Conservation (phyloP, 2,113 vertebrate genomes). For the Origma solitaria region DNA sequence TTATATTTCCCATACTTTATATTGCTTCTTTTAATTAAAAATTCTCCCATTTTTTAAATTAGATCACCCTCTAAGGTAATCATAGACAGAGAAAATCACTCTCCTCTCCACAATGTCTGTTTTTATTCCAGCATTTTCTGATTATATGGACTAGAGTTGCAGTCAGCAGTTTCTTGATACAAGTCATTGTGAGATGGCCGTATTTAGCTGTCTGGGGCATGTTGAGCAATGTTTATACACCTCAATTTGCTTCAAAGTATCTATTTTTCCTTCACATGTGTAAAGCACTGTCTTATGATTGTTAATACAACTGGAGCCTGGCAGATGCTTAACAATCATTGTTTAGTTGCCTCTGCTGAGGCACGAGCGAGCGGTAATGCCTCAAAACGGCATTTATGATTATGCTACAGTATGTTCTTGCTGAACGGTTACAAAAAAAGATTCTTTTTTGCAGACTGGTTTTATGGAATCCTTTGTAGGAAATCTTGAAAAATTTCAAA, state of each 20-base stretch:
- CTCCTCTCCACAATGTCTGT: not conserved
- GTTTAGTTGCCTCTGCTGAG: not conserved
- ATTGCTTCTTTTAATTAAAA: not conserved
- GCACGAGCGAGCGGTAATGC: not conserved
- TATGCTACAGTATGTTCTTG: not conserved
- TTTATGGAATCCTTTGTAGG: not conserved
- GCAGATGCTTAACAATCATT: not conserved
- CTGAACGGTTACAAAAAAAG: not conserved
- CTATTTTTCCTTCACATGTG: not conserved
- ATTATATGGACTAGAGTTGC: not conserved
- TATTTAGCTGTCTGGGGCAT: not conserved
- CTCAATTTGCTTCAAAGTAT: not conserved
- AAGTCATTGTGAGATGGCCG: not conserved
- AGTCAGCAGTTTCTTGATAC: not conserved
- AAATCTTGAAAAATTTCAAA: not conserved
- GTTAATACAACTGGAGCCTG: not conserved
- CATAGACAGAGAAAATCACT: not conserved
- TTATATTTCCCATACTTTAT: not conserved
- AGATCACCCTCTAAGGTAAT: not conserved
- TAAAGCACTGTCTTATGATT: not conserved
- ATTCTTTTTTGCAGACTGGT: not conserved
- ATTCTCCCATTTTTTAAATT: accelerated
- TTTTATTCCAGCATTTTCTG: not conserved
- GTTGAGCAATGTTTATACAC: not conserved
- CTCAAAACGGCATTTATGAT: not conserved